Percentiles rank a stretch among this genome's conserved stretches.
These are phyloP conservation scores for Andinoacara biseriatus DNA, from an alignment of 2,113 vertebrate genomes.

Conservation along the genomic window DNA sequence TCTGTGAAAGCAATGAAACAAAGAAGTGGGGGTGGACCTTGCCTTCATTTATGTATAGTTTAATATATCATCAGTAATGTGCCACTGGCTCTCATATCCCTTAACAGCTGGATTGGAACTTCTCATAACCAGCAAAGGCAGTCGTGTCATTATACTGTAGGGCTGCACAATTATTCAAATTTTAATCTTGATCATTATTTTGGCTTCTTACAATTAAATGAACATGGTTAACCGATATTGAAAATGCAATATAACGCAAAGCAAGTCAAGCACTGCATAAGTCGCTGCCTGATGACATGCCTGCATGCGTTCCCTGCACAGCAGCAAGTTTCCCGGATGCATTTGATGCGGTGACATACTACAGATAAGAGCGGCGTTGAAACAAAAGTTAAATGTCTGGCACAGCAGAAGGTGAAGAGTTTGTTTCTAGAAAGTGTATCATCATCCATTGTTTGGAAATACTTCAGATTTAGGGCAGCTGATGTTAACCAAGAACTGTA, in stretches of 20 bases:
- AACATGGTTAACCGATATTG: too few relatives aligned
- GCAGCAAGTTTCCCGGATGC: too few relatives aligned
- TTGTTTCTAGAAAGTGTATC: neutral
- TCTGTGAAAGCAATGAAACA: too few relatives aligned
- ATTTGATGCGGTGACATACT: neutral
- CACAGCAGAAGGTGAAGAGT: neutral
- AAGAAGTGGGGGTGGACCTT: too few relatives aligned
- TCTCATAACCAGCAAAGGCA: neutral
- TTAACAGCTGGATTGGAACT: too few relatives aligned
- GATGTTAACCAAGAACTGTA: neutral
- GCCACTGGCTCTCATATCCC: too few relatives aligned
- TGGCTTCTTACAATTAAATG: too few relatives aligned
- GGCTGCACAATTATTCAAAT: neutral
- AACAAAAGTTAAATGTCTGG: neutral
- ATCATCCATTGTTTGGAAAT: neutral
- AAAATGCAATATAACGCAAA: neutral
- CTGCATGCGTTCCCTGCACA: neutral
- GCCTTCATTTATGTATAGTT: too few relatives aligned
- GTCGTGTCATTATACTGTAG: neutral
- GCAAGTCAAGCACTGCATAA: neutral
- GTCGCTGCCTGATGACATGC: neutral
- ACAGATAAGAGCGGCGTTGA: neutral
- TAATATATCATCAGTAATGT: too few relatives aligned
- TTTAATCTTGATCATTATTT: neutral
- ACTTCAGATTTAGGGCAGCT: neutral